Conservation (phyloP, 2,888 invertebrate species). For the Apantesis nais region DNA sequence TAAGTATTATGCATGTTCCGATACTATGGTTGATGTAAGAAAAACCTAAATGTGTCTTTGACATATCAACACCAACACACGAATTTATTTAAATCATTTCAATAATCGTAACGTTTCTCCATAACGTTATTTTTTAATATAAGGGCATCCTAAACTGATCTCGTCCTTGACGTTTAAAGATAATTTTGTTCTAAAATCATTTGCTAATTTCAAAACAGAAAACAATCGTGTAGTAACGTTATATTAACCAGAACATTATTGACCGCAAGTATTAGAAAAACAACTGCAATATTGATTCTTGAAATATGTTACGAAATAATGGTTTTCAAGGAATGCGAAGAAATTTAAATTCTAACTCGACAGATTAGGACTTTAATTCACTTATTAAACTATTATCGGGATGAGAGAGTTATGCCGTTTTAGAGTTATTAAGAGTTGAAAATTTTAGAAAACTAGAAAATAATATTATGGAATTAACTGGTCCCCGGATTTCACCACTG, state of each 20-base stretch:
- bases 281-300: neutral
- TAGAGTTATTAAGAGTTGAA: constrained; percentile 31
- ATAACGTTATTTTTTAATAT: too few relatives aligned
- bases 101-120: too few relatives aligned
- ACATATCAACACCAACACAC: too few relatives aligned
- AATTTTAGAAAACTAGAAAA: too few relatives aligned
- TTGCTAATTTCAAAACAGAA: neutral
- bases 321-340: neutral
- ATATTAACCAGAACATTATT: neutral
- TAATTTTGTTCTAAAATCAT: neutral
- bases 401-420: constrained; percentile 9
- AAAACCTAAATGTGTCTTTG: too few relatives aligned
- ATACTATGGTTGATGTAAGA: too few relatives aligned
- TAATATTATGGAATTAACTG: too few relatives aligned
- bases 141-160: too few relatives aligned
- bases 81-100: too few relatives aligned
- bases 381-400: constrained; percentile 6
- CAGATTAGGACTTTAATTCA: constrained; percentile 8
- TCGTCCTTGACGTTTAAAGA: too few relatives aligned
- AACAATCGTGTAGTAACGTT: neutral
- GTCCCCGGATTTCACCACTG: too few relatives aligned
- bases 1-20: too few relatives aligned
- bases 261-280: neutral
- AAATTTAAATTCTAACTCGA: neutral
- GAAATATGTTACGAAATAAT: constrained; percentile 27